A percentile compares a stretch with the other conserved stretches of the same genome.
Conservation (phyloP, 35 echinoderm and acorn worm species). For the Ptychodera flava region DNA sequence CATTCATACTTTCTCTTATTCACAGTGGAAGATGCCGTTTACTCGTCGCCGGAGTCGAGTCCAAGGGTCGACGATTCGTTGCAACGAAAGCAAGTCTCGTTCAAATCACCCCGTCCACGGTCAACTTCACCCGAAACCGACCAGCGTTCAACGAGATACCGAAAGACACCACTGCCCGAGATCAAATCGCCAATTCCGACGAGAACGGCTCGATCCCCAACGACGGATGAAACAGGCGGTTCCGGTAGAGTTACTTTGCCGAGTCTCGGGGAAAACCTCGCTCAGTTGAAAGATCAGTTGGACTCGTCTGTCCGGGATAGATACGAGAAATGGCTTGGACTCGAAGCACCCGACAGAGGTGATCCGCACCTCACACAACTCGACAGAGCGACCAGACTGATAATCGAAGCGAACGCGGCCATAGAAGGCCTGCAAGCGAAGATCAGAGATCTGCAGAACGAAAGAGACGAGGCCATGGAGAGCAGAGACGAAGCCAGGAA, state of each 20-base stretch:
- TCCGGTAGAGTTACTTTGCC: not conserved
- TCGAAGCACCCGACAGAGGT: not conserved
- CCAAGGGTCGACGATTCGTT: not conserved
- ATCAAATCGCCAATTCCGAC: not conserved
- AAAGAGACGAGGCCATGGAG: constrained; percentile 2
- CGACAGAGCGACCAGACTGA: constrained; percentile 24
- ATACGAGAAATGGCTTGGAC: not conserved
- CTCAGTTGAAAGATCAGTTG: not conserved
- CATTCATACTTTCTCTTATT: no score
- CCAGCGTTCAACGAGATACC: not conserved
- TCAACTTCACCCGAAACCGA: not conserved
- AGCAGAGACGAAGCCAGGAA: not conserved
- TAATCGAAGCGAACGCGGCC: constrained; percentile 30
- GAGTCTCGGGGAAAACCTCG: not conserved
- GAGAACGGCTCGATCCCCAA: not conserved
- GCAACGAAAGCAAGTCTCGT: not conserved
- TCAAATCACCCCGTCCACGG: not conserved
- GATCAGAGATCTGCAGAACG: constrained; percentile 6
- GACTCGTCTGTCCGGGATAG: not conserved
- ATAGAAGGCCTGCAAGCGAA: constrained; percentile 28
- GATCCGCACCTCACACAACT: constrained; percentile 10
- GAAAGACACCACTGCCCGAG: not conserved
- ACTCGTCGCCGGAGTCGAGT: not conserved
- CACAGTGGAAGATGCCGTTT: not conserved
- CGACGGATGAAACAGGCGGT: not conserved